Conservation (phyloP, 2,113 vertebrate genomes). For the cattle (Bos taurus) region DNA sequence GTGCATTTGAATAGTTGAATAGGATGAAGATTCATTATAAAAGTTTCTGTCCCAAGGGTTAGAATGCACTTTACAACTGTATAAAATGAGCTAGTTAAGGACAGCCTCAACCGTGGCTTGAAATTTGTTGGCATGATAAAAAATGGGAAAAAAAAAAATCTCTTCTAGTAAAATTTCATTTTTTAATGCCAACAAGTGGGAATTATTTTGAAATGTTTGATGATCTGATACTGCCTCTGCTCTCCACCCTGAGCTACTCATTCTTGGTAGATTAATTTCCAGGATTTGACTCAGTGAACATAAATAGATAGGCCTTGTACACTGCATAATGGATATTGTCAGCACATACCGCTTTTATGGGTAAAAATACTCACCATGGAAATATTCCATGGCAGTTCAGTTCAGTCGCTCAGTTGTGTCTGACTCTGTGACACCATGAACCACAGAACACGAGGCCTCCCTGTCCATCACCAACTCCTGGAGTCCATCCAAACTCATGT, state of each 20-base stretch:
- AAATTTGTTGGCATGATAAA: not conserved
- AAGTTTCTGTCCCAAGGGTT: not conserved
- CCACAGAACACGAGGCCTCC: accelerated
- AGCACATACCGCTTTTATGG: not conserved
- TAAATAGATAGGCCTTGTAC: not conserved
- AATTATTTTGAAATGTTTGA: not conserved
- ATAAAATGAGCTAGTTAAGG: not conserved
- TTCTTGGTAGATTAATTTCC: not conserved
- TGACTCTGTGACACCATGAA: not conserved
- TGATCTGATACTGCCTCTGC: not conserved
- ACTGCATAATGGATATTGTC: not conserved
- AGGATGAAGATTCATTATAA: not conserved
- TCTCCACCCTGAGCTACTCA: not conserved
- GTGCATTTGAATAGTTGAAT: not conserved
- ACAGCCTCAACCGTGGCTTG: not conserved
- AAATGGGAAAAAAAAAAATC: not conserved
- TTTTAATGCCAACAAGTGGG: not conserved
- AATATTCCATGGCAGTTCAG: not conserved
- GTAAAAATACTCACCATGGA: not conserved
- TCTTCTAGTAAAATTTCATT: not conserved
- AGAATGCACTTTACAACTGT: not conserved
- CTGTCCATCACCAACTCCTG: not conserved
- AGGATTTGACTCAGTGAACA: not conserved
- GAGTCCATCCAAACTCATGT: not conserved
- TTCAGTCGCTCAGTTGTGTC: accelerated